Evolutionary conservation across 2,113 vertebrate species (phyloP).

Genomic region (Alaudala cheleensis): DNA sequence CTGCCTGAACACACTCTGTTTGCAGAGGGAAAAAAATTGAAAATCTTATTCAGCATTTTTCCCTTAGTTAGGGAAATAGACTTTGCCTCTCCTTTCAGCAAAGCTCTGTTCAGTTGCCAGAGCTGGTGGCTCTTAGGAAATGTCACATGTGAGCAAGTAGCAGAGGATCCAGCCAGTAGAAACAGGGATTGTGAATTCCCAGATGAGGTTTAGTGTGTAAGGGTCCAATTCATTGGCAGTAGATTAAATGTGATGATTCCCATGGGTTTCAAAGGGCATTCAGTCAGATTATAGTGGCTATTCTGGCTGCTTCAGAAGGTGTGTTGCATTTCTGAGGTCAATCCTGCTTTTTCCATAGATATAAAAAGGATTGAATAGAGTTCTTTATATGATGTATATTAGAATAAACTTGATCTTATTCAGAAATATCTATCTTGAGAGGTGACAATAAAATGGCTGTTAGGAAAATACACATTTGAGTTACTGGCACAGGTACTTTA

Average conservation of each 20-base stretch:
- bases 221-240: not conserved
- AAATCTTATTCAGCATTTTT: constrained; percentile 30
- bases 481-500: not conserved
- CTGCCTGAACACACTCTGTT: not conserved
- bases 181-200: not conserved
- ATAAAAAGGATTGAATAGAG: not conserved
- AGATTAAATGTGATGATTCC: not conserved
- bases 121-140: not conserved
- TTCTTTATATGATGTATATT: not conserved
- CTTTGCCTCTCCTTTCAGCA: not conserved
- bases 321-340: not conserved
- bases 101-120: not conserved
- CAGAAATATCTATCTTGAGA: not conserved
- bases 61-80: not conserved
- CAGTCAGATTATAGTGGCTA: not conserved
- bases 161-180: not conserved
- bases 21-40: not conserved
- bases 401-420: not conserved
- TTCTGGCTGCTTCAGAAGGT: not conserved
- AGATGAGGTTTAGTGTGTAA: not conserved
- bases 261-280: not conserved
- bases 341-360: not conserved
- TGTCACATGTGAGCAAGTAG: not conserved
- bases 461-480: not conserved
- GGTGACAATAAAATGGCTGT: not conserved